Evolutionary conservation across 2,888 invertebrate species (phyloP).

Genomic region (Chrysodeixis includens): DNA sequence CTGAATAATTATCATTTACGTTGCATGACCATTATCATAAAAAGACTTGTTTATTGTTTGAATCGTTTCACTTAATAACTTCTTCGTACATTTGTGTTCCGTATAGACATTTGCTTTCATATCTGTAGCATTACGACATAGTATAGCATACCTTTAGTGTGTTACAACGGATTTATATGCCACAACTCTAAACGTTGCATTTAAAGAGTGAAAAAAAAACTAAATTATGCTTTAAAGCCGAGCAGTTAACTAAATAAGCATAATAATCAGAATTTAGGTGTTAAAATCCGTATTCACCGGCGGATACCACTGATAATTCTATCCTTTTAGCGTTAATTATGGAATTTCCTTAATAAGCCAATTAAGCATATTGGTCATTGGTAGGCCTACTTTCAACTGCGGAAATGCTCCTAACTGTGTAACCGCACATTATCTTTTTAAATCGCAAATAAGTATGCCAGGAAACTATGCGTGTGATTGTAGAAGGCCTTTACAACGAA

Average conservation of each 20-base stretch:
- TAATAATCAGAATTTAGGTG: conserved; percentile 32
- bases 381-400: conserved; percentile 5
- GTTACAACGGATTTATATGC: background rate
- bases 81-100: background rate
- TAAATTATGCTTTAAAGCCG: conserved; percentile 44
- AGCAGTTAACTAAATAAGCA: conserved; percentile 40
- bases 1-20: background rate
- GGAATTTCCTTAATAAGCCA: conserved; percentile 42
- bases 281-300: conserved; percentile 24
- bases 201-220: conserved; percentile 36
- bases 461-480: background rate
- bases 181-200: conserved; percentile 23
- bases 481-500: background rate
- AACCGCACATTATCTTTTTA: background rate
- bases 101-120: background rate
- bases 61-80: background rate
- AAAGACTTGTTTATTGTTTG: background rate
- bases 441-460: background rate
- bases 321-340: conserved; percentile 37
- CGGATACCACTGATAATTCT: conserved; percentile 40
- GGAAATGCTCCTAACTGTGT: background rate
- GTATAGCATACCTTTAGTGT: conserved; percentile 11
- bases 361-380: conserved; percentile 19
- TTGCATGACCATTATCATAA: conserved; percentile 1
- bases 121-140: background rate